Conservation (phyloP, 1,140 invertebrate species). For the Philaenus spumarius region DNA sequence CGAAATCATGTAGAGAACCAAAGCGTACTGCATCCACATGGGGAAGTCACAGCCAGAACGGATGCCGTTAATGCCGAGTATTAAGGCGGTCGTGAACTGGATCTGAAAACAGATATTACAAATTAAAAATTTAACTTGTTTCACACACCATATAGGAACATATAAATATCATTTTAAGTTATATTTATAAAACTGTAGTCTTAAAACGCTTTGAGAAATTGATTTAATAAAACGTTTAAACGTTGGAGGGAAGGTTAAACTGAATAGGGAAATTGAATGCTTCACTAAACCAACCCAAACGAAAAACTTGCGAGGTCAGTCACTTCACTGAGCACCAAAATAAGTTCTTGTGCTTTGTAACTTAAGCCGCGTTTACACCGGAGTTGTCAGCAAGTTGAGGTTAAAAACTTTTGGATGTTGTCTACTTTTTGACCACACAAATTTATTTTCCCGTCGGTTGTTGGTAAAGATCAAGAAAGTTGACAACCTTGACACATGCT, state of each 20-base stretch:
- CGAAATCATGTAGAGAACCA: conserved; percentile 85
- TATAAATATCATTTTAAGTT: neutral
- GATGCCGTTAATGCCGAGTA: conserved; percentile 77
- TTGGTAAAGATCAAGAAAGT: no score
- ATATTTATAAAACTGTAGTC: neutral
- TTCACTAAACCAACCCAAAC: neutral
- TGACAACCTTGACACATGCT: no score
- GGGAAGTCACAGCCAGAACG: conserved; percentile 81
- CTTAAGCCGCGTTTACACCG: no score
- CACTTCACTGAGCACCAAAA: no score
- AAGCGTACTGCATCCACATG: conserved; percentile 88
- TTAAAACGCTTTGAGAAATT: no score
- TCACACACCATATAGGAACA: neutral
- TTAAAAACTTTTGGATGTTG: no score
- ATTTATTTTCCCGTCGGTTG: no score
- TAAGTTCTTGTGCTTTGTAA: neutral
- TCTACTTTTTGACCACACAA: no score
- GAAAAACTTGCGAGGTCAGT: no score
- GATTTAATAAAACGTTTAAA: no score
- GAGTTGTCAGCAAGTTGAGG: conserved; percentile 60
- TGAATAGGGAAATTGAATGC: neutral
- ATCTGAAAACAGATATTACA: conserved; percentile 50
- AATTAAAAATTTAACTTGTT: neutral
- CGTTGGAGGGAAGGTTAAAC: neutral
- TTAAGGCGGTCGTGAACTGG: conserved; percentile 79